Percentiles rank a stretch among this genome's conserved stretches.
Evolutionary conservation across 2,797 vertebrate species (phyloP).

Genomic region (Botia kubotai): DNA sequence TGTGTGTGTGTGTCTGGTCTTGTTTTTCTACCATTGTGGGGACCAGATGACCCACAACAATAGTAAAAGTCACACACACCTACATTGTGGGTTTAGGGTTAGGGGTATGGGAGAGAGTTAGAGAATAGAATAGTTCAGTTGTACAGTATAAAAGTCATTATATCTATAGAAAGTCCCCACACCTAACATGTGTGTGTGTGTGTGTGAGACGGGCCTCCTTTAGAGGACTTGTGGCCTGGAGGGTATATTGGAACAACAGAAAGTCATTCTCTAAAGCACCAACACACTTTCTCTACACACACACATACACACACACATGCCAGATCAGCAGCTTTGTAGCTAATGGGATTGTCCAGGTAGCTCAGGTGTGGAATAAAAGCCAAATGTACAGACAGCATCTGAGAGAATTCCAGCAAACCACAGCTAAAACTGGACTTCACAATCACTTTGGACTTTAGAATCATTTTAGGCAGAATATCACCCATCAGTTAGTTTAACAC

Average conservation of each 20-base stretch:
- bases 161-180: too few species aligned
- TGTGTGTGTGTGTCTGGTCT: constrained; percentile 48
- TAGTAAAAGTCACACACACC: too few species aligned
- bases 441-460: background rate
- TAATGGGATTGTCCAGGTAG: constrained; percentile 81
- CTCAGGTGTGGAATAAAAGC: constrained; percentile 70
- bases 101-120: too few species aligned
- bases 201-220: constrained; percentile 37
- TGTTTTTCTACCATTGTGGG: too few species aligned
- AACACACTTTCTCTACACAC: constrained; percentile 22
- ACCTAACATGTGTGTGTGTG: constrained; percentile 21
- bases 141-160: too few species aligned
- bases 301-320: constrained; percentile 45
- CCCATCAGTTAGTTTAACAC: background rate
- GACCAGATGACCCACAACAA: too few species aligned
- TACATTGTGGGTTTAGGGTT: too few species aligned
- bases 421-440: constrained; percentile 29
- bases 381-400: constrained; percentile 54
- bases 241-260: constrained; percentile 59
- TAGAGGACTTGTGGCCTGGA: constrained; percentile 52
- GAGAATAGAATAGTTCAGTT: too few species aligned
- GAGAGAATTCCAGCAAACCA: constrained; percentile 40
- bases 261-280: constrained; percentile 55
- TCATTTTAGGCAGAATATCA: background rate
- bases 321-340: constrained; percentile 70